Evolutionary conservation across 2,113 vertebrate species (phyloP), one percentile per base, ranked within the genome.

Genomic region (Tachysurus fulvidraco): DNA sequence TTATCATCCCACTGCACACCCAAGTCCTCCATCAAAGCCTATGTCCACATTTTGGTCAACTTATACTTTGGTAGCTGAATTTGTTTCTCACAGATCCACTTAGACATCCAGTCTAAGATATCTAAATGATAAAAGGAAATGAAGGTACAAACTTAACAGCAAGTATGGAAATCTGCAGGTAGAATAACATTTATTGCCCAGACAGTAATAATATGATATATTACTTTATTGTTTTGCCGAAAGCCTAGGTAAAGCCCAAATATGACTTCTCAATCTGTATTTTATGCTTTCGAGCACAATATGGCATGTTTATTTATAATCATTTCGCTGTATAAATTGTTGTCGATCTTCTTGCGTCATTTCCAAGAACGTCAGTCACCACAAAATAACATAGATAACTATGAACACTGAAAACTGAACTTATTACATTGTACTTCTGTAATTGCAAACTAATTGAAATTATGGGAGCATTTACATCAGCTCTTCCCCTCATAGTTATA

Each of bases 381-480:
- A 77, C 25, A 78, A n/a, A 13, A 52, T 76, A 78, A 2, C 14
- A 28, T 9, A 78, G 46, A 54, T 54, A 54, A 17, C 14, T 25
- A 54, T 55, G 19, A 78, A 78, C 76, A 54, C 23, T 77, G 73
- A 52, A 77, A 12, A 57, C 19, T 79, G 77, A 57, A 79, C 77
- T 57, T 28, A 57, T 79, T 36, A 79, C 54, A 79, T 19, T 79
- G 54, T 57, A 79, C 28, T 79, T 57, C 9, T 36, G 54, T 79
- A 79, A 30, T 36, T 79, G 28, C 52, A 79, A 57, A 19, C 28
- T 79, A 76, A 60, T 60, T 36, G 78, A 81, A 41, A 81, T 60
- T 54, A 78, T 67, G 50, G 52, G n/a, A 85, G 17, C n/a, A 78
- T 44, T 67, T 64, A 62, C 74, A 85, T 41, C 46, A 54, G 3